A percentile compares a stretch with the other conserved stretches of the same genome.
These are phyloP conservation scores for Galleria mellonella DNA, from an alignment of 1,140 invertebrate genomes.

Conservation along the genomic window DNA sequence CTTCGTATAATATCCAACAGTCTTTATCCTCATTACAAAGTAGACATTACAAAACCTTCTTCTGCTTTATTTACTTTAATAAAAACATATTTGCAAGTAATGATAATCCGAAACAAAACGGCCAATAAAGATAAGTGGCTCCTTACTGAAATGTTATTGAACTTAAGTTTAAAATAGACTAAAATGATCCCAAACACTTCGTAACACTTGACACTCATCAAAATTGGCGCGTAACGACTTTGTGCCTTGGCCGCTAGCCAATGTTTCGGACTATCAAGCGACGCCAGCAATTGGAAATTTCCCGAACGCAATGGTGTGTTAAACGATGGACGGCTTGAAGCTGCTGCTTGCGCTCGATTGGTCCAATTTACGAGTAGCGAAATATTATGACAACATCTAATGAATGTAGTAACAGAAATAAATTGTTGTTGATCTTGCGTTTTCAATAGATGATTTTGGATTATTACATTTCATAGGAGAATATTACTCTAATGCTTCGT, in stretches of 20 bases:
- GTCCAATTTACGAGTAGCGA: background rate
- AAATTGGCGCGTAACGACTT: constrained; percentile 13
- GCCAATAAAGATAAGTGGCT: too few species aligned
- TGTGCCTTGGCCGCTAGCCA: constrained; percentile 14
- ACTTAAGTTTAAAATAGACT: background rate
- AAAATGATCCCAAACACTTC: too few species aligned
- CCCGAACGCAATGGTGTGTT: background rate
- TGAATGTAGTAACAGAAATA: background rate
- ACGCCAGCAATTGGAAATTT: constrained; percentile 1
- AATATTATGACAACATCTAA: constrained; percentile 3
- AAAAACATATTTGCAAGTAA: too few species aligned
- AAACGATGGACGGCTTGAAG: constrained; percentile 6
- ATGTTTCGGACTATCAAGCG: constrained; percentile 3
- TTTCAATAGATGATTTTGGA: too few species aligned
- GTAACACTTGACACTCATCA: constrained; percentile 13
- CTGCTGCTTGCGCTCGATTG: background rate
- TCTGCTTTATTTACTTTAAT: too few species aligned
- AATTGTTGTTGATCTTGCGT: background rate
- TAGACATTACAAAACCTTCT: too few species aligned
- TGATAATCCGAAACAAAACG: too few species aligned
- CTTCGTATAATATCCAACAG: too few species aligned
- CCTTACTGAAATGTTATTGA: background rate
- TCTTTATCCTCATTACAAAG: too few species aligned
- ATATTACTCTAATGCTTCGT: too few species aligned
- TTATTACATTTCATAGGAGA: too few species aligned